phyloP scores from a whole-genome alignment of 2,113 vertebrate genomes.

The Hystrix brachyura region DNA sequence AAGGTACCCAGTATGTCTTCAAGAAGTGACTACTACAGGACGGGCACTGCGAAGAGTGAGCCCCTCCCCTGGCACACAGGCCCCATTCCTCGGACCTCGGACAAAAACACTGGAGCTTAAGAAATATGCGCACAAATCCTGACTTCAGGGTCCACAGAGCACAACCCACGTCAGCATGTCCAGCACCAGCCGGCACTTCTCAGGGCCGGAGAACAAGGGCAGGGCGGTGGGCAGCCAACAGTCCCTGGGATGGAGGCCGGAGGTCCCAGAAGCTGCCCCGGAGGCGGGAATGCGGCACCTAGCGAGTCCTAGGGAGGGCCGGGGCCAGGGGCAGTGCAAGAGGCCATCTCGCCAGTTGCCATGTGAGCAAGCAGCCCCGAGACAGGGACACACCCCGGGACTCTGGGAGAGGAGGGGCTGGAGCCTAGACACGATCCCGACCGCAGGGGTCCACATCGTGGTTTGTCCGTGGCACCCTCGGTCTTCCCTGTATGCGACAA shows the following conservation, averaged over 20 bases:
- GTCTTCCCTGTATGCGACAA: neutral
- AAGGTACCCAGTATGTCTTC: neutral
- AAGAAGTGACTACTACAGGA: neutral
- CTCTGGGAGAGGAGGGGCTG: neutral
- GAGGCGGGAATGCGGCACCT: neutral
- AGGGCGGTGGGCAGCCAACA: neutral
- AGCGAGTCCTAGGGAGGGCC: neutral
- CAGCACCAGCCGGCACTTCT: neutral
- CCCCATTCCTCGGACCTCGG: neutral
- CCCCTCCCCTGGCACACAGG: neutral
- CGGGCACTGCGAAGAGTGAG: neutral
- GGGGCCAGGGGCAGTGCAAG: neutral
- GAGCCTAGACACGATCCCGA: neutral
- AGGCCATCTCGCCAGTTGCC: neutral
- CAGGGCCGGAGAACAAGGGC: neutral
- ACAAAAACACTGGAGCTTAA: neutral
- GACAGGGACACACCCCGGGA: neutral
- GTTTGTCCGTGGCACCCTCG: neutral
- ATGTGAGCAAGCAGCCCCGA: neutral
- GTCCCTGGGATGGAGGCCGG: neutral
- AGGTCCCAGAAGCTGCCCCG: neutral
- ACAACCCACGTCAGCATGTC: fast-evolving
- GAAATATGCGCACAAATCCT: neutral
- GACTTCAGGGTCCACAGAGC: neutral
- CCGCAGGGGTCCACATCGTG: neutral